Conservation (phyloP, 2,888 invertebrate species). For the Tetragonula carbonaria region DNA sequence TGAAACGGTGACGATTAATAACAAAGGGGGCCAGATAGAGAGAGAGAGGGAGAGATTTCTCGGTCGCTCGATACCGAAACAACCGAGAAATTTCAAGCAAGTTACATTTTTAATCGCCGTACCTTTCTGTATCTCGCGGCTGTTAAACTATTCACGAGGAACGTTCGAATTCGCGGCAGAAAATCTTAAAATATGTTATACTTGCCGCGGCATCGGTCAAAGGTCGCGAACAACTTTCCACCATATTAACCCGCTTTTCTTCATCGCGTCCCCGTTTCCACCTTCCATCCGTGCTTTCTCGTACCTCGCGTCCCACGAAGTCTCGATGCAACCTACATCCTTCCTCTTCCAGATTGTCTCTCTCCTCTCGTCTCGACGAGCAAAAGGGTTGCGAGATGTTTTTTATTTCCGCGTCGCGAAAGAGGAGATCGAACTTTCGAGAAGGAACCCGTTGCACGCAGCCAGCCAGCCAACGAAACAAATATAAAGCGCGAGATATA, state of each 20-base stretch:
- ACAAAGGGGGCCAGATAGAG: constrained; percentile 26
- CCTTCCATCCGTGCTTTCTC: no score
- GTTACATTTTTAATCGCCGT: constrained; percentile 81
- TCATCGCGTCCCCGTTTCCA: constrained; percentile 1
- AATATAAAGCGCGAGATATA: constrained; percentile 75
- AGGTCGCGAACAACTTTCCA: constrained; percentile 71
- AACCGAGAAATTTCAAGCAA: constrained; percentile 80
- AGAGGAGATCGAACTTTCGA: no score
- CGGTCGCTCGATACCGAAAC: constrained; percentile 76
- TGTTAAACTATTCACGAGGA: constrained; percentile 75
- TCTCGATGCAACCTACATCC: no score
- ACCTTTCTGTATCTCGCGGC: constrained; percentile 73
- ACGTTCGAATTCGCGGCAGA: constrained; percentile 75
- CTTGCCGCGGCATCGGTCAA: constrained; percentile 76
- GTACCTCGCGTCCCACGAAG: no score
- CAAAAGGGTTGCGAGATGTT: no score
- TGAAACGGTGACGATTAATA: constrained; percentile 62
- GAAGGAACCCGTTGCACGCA: no score
- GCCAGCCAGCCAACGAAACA: constrained; percentile 66
- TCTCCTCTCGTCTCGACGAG: no score
- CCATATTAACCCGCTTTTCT: constrained; percentile 63
- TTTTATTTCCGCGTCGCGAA: no score
- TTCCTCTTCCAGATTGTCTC: no score
- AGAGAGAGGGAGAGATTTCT: constrained; percentile 71
- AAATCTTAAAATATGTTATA: constrained; percentile 83